Evolutionary conservation across 2,113 vertebrate genomes (phyloP), one percentile per base, ranked within the genome.

Genomic region (Leptodactylus fuscus): DNA sequence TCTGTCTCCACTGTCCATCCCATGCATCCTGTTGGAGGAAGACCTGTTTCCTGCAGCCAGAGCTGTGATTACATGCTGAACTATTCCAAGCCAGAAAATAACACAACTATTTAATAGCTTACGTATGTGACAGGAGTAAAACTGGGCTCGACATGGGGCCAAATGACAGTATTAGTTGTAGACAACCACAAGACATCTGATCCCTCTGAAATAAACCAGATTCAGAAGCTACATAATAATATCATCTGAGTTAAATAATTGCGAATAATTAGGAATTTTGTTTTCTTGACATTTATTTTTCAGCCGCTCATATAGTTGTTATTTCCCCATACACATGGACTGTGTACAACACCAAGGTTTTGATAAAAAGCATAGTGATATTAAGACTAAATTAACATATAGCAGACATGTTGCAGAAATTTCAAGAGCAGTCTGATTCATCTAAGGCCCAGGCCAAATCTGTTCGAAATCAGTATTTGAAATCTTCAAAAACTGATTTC

Each of bases 1-100:
- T 84, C 93, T 95, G 94, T 95, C 94, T 95, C 94, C 94, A 94
- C 91, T 82, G 91, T 90, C 93, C 92, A 94, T 94, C 93, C 92
- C 90, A 90, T 0, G 88, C 84, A 94, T 95, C 94, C 94, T 94
- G 93, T 90, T 88, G 90, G 92, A 93, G 94, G 93, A 95, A 95
- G 92, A 92, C 87, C 93, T 95, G 94, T 94, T 95, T 95, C 94
- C 94, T 95, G 94, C 86, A 74, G 0, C 1, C 22, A 91, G 92
- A 91, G 85, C 91, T 88, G 90, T 94, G 93, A 94, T 94, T 93
- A 93, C 90, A 87, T 87, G 90, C 82, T 87, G 91, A 88, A 88
- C 94, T 94, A 92, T 94, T 95, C 94, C 94, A 85, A 92, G 92
- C 93, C 90, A 80, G 62, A 86, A 89, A 87, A 88, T 88, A 74